Evolutionary conservation across 1,140 invertebrate genomes (phyloP).

Genomic region (Ips typographus): DNA sequence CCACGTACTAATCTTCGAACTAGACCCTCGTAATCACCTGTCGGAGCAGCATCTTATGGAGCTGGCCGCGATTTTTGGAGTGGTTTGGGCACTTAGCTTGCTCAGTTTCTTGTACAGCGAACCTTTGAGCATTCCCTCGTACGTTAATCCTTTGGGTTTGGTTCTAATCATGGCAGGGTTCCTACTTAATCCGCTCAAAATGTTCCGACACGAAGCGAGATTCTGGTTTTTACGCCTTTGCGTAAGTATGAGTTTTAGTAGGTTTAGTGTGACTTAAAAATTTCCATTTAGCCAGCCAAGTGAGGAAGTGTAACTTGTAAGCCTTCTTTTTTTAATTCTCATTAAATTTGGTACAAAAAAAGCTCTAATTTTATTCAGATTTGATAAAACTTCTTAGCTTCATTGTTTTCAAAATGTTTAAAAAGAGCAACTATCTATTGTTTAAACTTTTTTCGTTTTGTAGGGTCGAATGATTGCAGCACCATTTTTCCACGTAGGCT

Average conservation of each 20-base stretch:
- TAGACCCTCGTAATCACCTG: conserved; percentile 86
- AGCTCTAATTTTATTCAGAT: no score
- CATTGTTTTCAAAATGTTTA: not conserved
- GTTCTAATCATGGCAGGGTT: conserved; percentile 71
- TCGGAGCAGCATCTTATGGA: conserved; percentile 88
- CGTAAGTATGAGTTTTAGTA: conserved; percentile 36
- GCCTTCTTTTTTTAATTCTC: no score
- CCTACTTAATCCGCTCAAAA: conserved; percentile 77
- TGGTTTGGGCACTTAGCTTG: conserved; percentile 78
- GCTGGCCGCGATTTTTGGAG: conserved; percentile 80
- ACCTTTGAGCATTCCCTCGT: conserved; percentile 73
- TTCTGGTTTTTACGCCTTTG: conserved; percentile 61
- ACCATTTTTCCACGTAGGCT: conserved; percentile 82
- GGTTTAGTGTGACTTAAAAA: no score
- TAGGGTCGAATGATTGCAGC: conserved; percentile 70
- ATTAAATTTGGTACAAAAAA: no score
- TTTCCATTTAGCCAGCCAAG: no score
- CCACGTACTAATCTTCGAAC: conserved; percentile 91
- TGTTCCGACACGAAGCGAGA: conserved; percentile 76
- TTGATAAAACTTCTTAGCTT: no score
- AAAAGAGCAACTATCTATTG: not conserved
- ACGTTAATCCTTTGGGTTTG: conserved; percentile 73
- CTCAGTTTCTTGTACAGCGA: conserved; percentile 69
- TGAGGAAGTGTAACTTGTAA: no score
- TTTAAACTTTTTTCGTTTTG: conserved; percentile 19